Base-by-base conservation (phyloP, 37 sponge, comb jelly and placozoan species). In the Eunapius fragilis region DNA sequence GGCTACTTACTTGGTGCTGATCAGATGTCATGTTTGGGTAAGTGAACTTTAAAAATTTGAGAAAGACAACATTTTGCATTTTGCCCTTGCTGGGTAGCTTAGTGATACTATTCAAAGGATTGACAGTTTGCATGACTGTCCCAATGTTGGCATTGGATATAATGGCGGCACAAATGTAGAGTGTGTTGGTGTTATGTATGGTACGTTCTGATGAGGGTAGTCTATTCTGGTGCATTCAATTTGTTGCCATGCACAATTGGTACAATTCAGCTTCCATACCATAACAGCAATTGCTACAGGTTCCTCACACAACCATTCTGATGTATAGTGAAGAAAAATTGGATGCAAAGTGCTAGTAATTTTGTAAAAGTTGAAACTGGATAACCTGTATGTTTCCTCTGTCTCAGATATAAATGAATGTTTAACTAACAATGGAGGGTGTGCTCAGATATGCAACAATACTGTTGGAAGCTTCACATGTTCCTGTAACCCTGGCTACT, bases 371-470 rank as follows among this genome's bases (percentile, higher is more conserved):
- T 58, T 58, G 58, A 58, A 58, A 58, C 41, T 6, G 41, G 41
- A 41, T 41, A 41, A 41, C 41, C 41, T 58, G 22, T 17, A 58
- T 58, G 14, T 10, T 58, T 58, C 14, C 6, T 58, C 58, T 58
- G 22, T 19, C 78, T 34, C 37, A 80, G 80, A 80, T 80, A 50
- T 49, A 31, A 80, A 80, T 80, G 80, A 80, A 48, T 80, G 80
- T n/a, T 14, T 30, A 32, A 37, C 58, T 28, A 33, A 41, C 30
- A 80, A 80, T 50, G 80, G 80, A 80, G 80, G 80, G 26, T 80
- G 80, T 49, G 30, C 58, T 80, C 80, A 80, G 37, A 80, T 48
- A 28, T 80, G 80, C 67, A 48, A 9, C 30, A 48, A 80, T 80
- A 58, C 58, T 48, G 26, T 30, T 47, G 80, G 80, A 32, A 80